Evolutionary conservation across 2,888 invertebrate genomes (phyloP), one percentile per base, ranked within the genome.

Genomic region (Perizoma flavofasciatum): DNA sequence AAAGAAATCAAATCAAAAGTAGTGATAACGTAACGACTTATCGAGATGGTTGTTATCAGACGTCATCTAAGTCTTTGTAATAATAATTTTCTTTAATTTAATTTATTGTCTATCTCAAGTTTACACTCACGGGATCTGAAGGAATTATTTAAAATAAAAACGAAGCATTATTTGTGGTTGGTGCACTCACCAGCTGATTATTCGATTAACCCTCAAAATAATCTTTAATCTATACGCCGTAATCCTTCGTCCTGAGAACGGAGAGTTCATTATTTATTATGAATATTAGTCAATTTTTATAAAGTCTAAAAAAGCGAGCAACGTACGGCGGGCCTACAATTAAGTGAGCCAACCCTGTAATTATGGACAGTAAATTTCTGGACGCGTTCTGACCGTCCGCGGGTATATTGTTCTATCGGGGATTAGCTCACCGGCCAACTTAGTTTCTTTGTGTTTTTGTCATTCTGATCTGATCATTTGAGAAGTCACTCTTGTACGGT

Each of bases 321-420:
- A 82, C 75, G 70, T 69, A 67, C 82, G 80, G 75, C 81, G 81
- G 83, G 84, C 86, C 94, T 94, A 95, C 95, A 95, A 95, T 95
- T 95, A 95, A 95, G 94, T 94, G 94, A 93, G 93, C 89, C 93
- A 94, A 95, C 95, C 95, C 95, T 95, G 94, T 95, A 95, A 95
- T 95, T 95, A 95, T 94, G 95, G 95, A 93, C 95, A 95, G 95
- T 95, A 95, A 95, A 95, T 95, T 94, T 94, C 94, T 94, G 93
- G 94, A 94, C 93, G 93, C 93, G 93, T 93, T 93, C 91, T 88
- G 85, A 79, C 81, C 81, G 79, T 74, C 79, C 72, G 74, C 77
- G 73, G 67, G 73, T 84, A 84, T 88, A 89, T 89, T 89, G 88
- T 88, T 90, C 88, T 91, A 88, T 91, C 89, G 61, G 77, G 83